phyloP scores from a whole-genome alignment of 2,113 vertebrate genomes.

The Gymnorhina tibicen region DNA sequence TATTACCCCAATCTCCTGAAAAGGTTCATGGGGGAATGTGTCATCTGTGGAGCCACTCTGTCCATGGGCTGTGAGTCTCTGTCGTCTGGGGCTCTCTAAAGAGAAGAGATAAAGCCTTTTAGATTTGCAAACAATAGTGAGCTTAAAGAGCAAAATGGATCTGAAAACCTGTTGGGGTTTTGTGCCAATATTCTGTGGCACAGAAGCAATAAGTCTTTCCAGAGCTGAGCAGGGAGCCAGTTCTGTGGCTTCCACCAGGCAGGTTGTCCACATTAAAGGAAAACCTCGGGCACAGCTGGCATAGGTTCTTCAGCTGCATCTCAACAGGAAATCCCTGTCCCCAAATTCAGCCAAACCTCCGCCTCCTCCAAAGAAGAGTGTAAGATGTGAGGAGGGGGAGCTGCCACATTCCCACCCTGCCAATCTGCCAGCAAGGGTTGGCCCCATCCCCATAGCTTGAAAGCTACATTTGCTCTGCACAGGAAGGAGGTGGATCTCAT shows the following conservation, averaged over 20 bases:
- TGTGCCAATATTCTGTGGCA: not conserved
- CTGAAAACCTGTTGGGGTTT: conserved; percentile 29
- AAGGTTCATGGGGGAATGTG: not conserved
- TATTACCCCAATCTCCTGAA: not conserved
- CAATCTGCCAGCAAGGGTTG: not conserved
- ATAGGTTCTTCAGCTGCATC: accelerated
- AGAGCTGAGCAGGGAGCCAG: not conserved
- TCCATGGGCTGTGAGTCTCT: not conserved
- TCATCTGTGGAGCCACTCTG: not conserved
- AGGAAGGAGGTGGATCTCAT: not conserved
- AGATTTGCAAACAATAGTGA: conserved; percentile 29
- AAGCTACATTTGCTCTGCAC: not conserved
- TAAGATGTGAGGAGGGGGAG: not conserved
- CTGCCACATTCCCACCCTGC: not conserved
- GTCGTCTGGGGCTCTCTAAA: not conserved
- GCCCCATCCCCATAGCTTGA: not conserved
- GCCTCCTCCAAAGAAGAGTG: not conserved
- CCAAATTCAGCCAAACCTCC: not conserved
- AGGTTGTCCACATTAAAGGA: not conserved
- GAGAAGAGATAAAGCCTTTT: conserved; percentile 16
- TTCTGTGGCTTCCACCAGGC: not conserved
- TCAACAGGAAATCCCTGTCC: not conserved
- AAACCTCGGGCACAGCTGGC: not conserved
- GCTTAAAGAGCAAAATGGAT: conserved; percentile 33
- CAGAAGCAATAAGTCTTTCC: not conserved